Evolutionary conservation across 2,113 vertebrate species (phyloP).

Genomic region (Ciconia stormi): DNA sequence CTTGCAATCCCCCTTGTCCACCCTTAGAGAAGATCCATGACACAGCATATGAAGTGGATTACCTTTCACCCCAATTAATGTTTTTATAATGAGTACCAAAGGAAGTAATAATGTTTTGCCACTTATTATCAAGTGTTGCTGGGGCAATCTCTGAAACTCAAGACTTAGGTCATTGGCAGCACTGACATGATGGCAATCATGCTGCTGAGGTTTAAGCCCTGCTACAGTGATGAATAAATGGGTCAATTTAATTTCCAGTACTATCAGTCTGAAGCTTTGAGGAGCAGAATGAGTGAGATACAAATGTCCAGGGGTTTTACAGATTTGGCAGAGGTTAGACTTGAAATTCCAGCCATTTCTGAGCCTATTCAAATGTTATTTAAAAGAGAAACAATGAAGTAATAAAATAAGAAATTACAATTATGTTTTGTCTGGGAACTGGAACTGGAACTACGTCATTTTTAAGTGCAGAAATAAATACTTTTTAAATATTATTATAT

Average conservation of each 20-base stretch:
- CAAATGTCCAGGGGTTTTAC: constrained; percentile 11
- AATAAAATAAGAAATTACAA: background rate
- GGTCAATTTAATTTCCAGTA: constrained; percentile 68
- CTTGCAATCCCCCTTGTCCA: constrained; percentile 10
- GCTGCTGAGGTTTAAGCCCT: constrained; percentile 58
- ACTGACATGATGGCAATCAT: constrained; percentile 60
- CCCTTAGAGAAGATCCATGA: constrained; percentile 57
- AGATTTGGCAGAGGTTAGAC: background rate
- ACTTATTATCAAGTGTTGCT: constrained; percentile 65
- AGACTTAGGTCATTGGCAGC: constrained; percentile 50
- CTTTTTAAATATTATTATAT: background rate
- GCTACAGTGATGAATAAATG: constrained; percentile 60
- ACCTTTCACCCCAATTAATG: constrained; percentile 71
- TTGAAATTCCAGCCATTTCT: constrained; percentile 24
- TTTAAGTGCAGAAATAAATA: background rate
- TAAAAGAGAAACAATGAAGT: background rate
- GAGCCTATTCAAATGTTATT: background rate
- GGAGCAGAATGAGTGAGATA: constrained; percentile 4
- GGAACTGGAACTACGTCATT: background rate
- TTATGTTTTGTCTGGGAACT: background rate
- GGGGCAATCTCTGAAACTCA: constrained; percentile 54
- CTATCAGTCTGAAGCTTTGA: constrained; percentile 39
- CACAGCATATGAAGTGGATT: constrained; percentile 67
- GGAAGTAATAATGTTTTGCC: constrained; percentile 62
- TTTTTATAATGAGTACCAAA: constrained; percentile 66